These are phyloP conservation scores for Festucalex cinctus DNA, from an alignment of 2,113 vertebrate genomes.

Conservation along the genomic window DNA sequence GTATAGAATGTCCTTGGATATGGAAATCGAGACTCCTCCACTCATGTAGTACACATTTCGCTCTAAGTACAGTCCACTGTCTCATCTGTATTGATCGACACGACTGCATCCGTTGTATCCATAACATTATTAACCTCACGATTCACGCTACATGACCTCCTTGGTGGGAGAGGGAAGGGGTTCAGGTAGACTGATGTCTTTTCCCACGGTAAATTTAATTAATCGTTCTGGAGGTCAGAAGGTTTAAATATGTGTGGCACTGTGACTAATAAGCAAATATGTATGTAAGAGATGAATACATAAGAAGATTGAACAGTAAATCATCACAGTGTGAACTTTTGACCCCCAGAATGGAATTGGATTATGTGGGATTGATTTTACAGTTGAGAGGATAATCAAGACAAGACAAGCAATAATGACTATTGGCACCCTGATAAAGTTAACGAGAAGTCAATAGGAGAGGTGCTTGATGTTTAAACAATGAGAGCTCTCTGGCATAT, in stretches of 20 bases:
- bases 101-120: conserved; percentile 20
- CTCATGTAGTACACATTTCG: not conserved
- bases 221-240: conserved; percentile 7
- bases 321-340: conserved; percentile 33
- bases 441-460: conserved; percentile 49
- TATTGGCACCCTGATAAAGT: conserved; percentile 69
- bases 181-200: conserved; percentile 31
- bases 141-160: conserved; percentile 44
- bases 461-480: conserved; percentile 45
- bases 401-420: conserved; percentile 66
- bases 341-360: conserved; percentile 51
- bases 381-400: conserved; percentile 66
- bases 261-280: not conserved
- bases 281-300: not conserved
- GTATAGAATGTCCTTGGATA: conserved; percentile 40
- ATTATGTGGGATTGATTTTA: conserved; percentile 66
- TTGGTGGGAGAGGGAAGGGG: conserved; percentile 26
- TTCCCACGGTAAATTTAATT: conserved; percentile 31
- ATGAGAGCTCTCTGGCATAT: conserved; percentile 15
- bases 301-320: conserved; percentile 22
- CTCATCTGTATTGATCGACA: conserved; percentile 38
- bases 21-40: conserved; percentile 42
- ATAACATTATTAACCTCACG: conserved; percentile 39
- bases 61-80: not conserved
- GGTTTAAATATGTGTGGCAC: conserved; percentile 12